Evolutionary conservation across 1,140 invertebrate species (phyloP).

Genomic region (Lysiphlebus fabarum): DNA sequence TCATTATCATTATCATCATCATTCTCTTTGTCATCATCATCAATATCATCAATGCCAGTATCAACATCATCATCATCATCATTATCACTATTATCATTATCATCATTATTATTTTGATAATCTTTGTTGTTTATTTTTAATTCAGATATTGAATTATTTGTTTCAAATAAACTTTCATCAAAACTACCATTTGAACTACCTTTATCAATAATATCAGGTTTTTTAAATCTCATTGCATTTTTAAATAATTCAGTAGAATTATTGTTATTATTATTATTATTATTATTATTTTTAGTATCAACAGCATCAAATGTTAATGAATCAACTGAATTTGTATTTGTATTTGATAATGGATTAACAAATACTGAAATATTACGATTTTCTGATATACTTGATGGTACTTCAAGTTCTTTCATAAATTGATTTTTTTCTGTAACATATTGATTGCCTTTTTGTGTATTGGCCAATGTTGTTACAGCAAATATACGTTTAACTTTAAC

Average conservation of each 20-base stretch:
- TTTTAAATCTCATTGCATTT: constrained; percentile 49
- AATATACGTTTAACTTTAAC: constrained; percentile 55
- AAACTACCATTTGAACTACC: constrained; percentile 42
- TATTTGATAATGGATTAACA: constrained; percentile 57
- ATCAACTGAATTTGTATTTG: constrained; percentile 46
- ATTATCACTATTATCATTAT: too few relatives aligned
- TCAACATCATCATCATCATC: too few relatives aligned
- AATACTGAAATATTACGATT: constrained; percentile 57
- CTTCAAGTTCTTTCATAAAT: constrained; percentile 55
- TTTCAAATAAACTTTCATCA: constrained; percentile 51
- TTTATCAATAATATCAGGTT: constrained; percentile 29
- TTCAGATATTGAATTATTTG: constrained; percentile 29
- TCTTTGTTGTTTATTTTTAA: neutral
- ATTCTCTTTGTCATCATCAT: too few relatives aligned
- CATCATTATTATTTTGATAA: too few relatives aligned
- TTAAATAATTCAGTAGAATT: constrained; percentile 43
- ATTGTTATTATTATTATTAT: too few relatives aligned
- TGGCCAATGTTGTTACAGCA: constrained; percentile 53
- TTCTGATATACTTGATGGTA: constrained; percentile 55
- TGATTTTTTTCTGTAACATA: constrained; percentile 58
- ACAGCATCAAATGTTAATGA: constrained; percentile 44
- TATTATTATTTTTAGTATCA: constrained; percentile 33
- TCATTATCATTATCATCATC: too few relatives aligned
- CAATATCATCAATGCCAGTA: too few relatives aligned
- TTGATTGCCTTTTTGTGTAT: constrained; percentile 47